Conservation (phyloP, 2,113 vertebrate genomes). For the Amazona vittata region DNA sequence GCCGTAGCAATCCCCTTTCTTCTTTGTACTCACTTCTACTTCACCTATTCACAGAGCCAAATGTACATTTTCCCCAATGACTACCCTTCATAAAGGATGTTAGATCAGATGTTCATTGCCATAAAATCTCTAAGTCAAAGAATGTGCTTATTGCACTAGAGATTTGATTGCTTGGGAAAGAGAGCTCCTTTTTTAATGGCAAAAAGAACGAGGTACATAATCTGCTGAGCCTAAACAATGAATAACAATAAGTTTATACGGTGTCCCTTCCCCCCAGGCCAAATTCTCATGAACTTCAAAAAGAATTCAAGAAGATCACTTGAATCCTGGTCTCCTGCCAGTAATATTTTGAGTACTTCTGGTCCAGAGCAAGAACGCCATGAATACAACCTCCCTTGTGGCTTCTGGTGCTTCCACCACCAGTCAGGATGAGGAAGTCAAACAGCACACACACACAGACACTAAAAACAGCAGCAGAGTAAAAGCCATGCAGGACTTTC, state of each 20-base stretch:
- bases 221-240: neutral
- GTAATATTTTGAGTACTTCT: neutral
- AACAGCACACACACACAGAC: neutral
- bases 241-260: neutral
- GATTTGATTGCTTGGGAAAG: neutral
- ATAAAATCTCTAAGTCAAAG: neutral
- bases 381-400: neutral
- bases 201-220: neutral
- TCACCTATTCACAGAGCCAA: neutral
- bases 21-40: neutral
- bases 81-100: neutral
- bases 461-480: conserved; percentile 4
- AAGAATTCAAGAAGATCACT: neutral
- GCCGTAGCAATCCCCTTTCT: neutral
- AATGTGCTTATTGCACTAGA: neutral
- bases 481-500: neutral
- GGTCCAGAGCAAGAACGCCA: conserved; percentile 2
- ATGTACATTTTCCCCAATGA: accelerated
- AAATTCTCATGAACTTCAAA: neutral
- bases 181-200: neutral
- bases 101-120: neutral
- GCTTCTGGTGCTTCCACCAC: neutral
- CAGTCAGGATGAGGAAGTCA: neutral
- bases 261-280: neutral
- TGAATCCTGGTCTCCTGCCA: neutral